Base-by-base conservation (phyloP, 1,140 invertebrate genomes). In the Stegodyphus mimosarum region DNA sequence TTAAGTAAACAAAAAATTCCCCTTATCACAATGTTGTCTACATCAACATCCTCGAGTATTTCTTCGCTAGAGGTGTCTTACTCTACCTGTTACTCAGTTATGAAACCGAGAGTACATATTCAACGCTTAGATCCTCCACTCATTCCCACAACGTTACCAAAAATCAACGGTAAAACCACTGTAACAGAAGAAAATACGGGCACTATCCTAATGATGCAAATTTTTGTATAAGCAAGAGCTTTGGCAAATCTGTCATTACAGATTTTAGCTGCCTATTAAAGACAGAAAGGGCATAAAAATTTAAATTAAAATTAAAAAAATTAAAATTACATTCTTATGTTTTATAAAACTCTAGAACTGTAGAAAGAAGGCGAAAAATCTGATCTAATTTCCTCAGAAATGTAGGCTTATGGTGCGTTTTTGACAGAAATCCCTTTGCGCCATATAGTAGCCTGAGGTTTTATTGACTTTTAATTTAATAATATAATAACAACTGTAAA, bases 301-400 rank as follows among this genome's bases (percentile, higher is more conserved):
- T 48, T 18, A 55, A 15, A 18, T 83, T 83, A n/a, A 0, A 6
- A 2, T n/a, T 84, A 13, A n/a, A n/a, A n/a, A 55, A 15, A 18
- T 83, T 83, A n/a, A 0, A 6, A 2, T n/a, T 84, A 13, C n/a
- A n/a, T n/a, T n/a, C 63, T 48, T 7, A 9, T 49, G 7, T 63
- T 84, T 11, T 60, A 84, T 15, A 49, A 55, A 70, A 51, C 81
- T 55, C 81, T 72, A 6, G 81, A 84, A 63, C 11, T 76, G 50
- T 10, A 17, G 13, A 48, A 63, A 50, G 3, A 7, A 15, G 48
- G 49, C 11, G 50, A 70, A 55, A 5, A 52, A 7, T 70, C 49
- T 49, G 66, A 76, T 60, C 64, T 52, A 13, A 49, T 70, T 5
- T 18, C 63, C 10, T 64, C 52, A 3, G 81, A 84, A 76, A 84